Evolutionary conservation across 2,888 invertebrate genomes (phyloP).

Genomic region (Tenodera sinensis): DNA sequence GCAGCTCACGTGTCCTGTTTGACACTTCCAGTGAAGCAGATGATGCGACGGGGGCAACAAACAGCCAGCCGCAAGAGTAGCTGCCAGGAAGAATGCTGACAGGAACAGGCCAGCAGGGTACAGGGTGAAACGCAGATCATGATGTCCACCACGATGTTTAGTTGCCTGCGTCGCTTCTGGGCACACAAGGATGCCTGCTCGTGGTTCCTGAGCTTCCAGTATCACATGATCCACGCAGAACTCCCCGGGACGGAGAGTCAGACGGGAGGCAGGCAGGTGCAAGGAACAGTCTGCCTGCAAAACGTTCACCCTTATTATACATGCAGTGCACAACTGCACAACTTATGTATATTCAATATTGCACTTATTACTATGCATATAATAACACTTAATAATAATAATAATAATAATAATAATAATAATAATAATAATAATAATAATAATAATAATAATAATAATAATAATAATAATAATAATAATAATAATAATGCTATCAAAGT

Average conservation of each 20-base stretch:
- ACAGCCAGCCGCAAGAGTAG: constrained; percentile 75
- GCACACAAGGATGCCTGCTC: constrained; percentile 60
- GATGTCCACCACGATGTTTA: constrained; percentile 7
- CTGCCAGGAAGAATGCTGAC: constrained; percentile 76
- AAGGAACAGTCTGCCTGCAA: constrained; percentile 6
- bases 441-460: too few species aligned
- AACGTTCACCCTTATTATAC: neutral
- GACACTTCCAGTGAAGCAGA: constrained; percentile 84
- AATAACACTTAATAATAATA: too few species aligned
- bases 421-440: too few species aligned
- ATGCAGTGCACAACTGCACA: neutral
- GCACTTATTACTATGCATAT: too few species aligned
- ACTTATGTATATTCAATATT: too few species aligned
- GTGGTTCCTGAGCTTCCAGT: constrained; percentile 44
- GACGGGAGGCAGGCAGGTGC: constrained; percentile 8
- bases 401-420: too few species aligned
- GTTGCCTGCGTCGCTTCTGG: constrained; percentile 40
- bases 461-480: too few species aligned
- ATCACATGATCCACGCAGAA: constrained; percentile 48
- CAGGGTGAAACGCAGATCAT: constrained; percentile 62
- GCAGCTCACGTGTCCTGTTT: constrained; percentile 81
- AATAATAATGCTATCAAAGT: too few species aligned
- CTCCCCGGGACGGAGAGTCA: constrained; percentile 41
- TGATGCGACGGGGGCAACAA: constrained; percentile 79
- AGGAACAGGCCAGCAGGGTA: constrained; percentile 76